A percentile compares a stretch with the other conserved stretches of the same genome.
Conservation (phyloP, 2,113 vertebrate species). For the Cephalopholis sonnerati region DNA sequence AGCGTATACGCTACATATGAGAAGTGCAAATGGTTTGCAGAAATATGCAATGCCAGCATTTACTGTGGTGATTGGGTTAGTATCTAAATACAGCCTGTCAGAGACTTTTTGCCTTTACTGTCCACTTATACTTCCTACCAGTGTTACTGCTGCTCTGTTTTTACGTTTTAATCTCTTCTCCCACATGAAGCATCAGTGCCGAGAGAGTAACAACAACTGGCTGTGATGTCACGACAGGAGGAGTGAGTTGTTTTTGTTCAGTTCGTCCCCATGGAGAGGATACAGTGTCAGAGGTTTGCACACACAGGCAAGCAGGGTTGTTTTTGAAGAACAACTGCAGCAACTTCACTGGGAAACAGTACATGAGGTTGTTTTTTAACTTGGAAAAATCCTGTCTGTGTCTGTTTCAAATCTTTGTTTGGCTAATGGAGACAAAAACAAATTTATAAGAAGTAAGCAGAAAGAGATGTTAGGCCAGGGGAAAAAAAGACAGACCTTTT, state of each 20-base stretch:
- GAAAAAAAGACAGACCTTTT: neutral
- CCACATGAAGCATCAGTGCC: neutral
- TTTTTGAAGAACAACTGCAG: constrained; percentile 45
- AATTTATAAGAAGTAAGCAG: neutral
- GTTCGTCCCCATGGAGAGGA: constrained; percentile 57
- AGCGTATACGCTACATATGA: too few relatives aligned
- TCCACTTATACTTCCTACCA: neutral
- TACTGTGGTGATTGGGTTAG: too few relatives aligned
- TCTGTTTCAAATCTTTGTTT: constrained; percentile 12
- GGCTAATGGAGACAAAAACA: neutral
- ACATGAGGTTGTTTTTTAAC: neutral
- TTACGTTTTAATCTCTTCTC: neutral
- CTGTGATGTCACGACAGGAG: constrained; percentile 28
- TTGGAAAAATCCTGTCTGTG: neutral
- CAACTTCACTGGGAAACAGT: constrained; percentile 12
- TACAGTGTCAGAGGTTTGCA: constrained; percentile 39
- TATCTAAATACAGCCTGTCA: neutral
- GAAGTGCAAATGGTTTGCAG: too few relatives aligned
- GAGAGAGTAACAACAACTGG: constrained; percentile 44
- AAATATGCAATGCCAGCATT: too few relatives aligned
- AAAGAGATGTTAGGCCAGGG: neutral
- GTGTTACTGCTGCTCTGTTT: neutral
- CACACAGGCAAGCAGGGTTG: constrained; percentile 18
- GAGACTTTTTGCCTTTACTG: neutral
- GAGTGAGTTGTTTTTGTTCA: constrained; percentile 57